Base-by-base conservation (phyloP, 2,888 invertebrate species). In the Melanotus villosus region DNA sequence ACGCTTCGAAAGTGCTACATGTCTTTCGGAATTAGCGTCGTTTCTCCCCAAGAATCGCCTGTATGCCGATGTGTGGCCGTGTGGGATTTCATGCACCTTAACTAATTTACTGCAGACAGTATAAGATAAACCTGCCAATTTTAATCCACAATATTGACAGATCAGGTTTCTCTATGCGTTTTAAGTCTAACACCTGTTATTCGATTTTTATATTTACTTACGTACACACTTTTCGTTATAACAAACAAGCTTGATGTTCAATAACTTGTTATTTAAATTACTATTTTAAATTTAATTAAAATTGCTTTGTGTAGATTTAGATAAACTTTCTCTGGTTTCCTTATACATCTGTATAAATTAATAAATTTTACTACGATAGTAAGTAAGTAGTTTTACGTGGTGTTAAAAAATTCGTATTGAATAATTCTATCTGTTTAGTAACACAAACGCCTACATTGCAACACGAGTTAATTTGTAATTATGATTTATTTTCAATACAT, bases 71-170 rank as follows among this genome's bases (percentile, higher is more conserved):
- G 59, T 60, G 59, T 43, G 43, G 54, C 9, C 52, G 64, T 64
- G 54, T 64, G 56, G 64, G 54, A 64, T 64, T 64, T 64, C 56
- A 54, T 43, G 64, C 54, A 54, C 52, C 32, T n/a, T 41, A 63
- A 30, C 38, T 43, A 30, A 54, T 38, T 30, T 60, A 47, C 56
- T 38, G 21, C 36, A 38, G 56, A 56, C 36, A 60, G 38, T 47
- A 9, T 19, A 47, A 43, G 47, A 60, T 60, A 60, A 60, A 60
- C 32, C 59, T 45, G 59, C 47, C 59, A 60, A 60, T 56, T 56
- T 54, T 54, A 41, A 38, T 52, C 54, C 54, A 41, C 54, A 41
- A 12, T 36, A 63, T 63, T 56, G 54, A 56, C 23, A 43, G 52
- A 64, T 64, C 54, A 54, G 9, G 54, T 64, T 64, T 54, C 63